Conservation (phyloP, 2,113 vertebrate species). For the Neogale vison region DNA sequence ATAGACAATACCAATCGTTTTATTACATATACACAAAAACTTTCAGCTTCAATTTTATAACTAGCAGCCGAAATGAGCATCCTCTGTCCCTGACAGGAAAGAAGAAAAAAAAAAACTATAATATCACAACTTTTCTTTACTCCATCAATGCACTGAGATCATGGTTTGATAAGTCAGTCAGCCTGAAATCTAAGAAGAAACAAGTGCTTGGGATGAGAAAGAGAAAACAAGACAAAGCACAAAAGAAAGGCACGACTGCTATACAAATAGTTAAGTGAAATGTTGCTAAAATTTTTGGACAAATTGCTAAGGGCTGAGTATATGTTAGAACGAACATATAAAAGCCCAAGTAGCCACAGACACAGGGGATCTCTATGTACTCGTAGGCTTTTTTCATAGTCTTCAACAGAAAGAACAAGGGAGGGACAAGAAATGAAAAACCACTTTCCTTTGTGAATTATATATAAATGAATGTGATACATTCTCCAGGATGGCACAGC, state of each 20-base stretch:
- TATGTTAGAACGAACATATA: background rate
- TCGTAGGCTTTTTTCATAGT: background rate
- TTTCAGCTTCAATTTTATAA: background rate
- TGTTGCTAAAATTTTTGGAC: background rate
- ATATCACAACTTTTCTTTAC: background rate
- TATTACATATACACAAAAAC: background rate
- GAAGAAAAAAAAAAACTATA: background rate
- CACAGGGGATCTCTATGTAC: background rate
- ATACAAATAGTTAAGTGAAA: background rate
- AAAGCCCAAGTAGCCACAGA: background rate
- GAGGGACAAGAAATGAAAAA: background rate
- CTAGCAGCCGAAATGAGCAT: background rate
- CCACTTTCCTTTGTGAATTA: background rate
- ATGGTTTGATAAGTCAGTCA: background rate
- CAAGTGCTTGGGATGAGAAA: background rate
- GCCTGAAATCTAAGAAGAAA: background rate
- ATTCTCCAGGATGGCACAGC: background rate
- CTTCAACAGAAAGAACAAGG: background rate
- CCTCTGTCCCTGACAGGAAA: background rate
- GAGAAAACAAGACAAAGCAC: background rate
- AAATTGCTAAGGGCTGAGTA: background rate
- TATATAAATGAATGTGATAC: background rate
- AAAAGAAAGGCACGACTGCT: background rate
- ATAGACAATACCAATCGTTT: background rate
- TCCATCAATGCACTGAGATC: background rate